These are phyloP conservation scores for Cancer borealis DNA, from an alignment of 2,888 invertebrate genomes.

Conservation along the genomic window DNA sequence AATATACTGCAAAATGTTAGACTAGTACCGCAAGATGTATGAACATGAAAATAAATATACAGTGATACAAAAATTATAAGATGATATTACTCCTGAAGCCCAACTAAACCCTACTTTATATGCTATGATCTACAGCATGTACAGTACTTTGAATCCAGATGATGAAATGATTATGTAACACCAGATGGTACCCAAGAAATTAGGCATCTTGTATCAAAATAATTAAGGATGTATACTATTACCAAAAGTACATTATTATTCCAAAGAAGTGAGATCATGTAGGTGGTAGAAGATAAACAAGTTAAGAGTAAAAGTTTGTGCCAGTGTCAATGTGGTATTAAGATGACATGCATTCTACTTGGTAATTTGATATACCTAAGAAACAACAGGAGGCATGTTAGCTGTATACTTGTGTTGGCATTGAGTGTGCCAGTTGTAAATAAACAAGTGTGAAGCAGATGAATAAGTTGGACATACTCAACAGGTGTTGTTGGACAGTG, in stretches of 20 bases:
- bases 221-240: background rate
- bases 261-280: background rate
- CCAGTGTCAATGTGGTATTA: background rate
- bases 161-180: background rate
- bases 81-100: too few species aligned
- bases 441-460: constrained; percentile 35
- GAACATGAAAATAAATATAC: too few species aligned
- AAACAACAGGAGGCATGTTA: background rate
- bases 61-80: too few species aligned
- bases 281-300: background rate
- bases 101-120: too few species aligned
- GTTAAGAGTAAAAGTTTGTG: background rate
- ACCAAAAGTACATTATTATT: background rate
- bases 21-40: too few species aligned
- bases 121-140: too few species aligned
- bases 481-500: constrained; percentile 64
- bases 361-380: background rate
- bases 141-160: background rate
- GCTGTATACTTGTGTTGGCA: background rate
- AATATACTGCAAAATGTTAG: too few species aligned
- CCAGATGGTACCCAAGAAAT: background rate
- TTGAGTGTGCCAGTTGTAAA: background rate
- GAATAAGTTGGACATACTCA: constrained; percentile 57
- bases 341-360: background rate
- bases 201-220: background rate